Base-by-base conservation (phyloP, 1,140 invertebrate genomes). In the Scaptomyza pallida region DNA sequence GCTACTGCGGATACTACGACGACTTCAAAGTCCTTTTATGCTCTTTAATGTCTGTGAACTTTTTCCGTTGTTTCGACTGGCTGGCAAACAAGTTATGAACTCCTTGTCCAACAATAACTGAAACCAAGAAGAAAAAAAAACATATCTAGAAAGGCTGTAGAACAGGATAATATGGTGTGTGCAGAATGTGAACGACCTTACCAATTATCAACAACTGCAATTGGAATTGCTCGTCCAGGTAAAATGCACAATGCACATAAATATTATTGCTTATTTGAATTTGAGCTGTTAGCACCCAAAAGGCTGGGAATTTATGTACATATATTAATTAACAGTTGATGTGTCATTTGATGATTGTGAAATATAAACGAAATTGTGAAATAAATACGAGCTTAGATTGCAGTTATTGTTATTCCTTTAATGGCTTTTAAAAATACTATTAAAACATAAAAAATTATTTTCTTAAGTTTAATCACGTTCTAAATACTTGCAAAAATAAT, bases 21-120 rank as follows among this genome's bases (percentile, higher is more conserved):
- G 37, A 61, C 56, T 54, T 45, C 37, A 41, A 26, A 72, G 56
- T 75, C 59, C 70, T 69, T 74, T 47, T 67, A 67, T 64, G 30
- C 54, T n/a, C n/a, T 47, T 65, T 40, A 61, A 77, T 75, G 81
- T 86, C 81, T 88, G 81, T 78, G 82, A 86, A 88, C 82, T 78
- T 88, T 85, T 86, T 81, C 78, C 65, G 72, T 77, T 77, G 51
- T 57, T 72, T 51, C 55, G 51, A n/a, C 71, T 3, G n/a, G 48
- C 54, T 33, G 21, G 33, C 33, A 80, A 77, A 80, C 33, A 72
- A 73, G 81, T 88, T 86, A 59, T 75, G 21, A 51, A 51, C 69
- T 48, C 62, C 16, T 15, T 37, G 13, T 21, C 12, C 35, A 62
- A 33, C 48, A 69, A 62, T 43, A 70, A 68, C 30, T n/a, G n/a